A percentile compares a stretch with the other conserved stretches of the same genome.
phyloP scores from a whole-genome alignment of 2,797 vertebrate genomes.

The Malurus splendens region DNA sequence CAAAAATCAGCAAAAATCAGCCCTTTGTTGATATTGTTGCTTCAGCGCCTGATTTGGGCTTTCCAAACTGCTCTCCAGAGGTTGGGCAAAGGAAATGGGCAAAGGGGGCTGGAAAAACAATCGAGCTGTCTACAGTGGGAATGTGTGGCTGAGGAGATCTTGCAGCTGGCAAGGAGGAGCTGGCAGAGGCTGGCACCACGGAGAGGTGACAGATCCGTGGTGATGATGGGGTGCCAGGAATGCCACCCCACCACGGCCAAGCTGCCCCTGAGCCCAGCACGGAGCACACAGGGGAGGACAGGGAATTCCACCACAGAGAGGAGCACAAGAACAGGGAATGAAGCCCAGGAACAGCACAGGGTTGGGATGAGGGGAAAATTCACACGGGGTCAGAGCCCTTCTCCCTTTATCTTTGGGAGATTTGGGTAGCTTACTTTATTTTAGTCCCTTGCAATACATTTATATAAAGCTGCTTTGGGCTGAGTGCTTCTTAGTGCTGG shows the following conservation, averaged over 20 bases:
- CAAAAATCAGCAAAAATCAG: neutral
- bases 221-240: neutral
- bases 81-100: neutral
- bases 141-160: neutral
- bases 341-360: neutral
- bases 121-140: neutral
- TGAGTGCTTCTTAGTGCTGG: conserved; percentile 67
- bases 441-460: conserved; percentile 57
- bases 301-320: neutral
- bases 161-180: neutral
- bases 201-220: neutral
- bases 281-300: neutral
- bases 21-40: neutral
- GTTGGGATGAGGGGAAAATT: neutral
- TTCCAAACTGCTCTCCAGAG: neutral
- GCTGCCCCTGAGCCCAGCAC: neutral
- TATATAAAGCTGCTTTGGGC: conserved; percentile 65
- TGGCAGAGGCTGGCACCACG: neutral
- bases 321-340: neutral
- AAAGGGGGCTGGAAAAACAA: neutral
- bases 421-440: conserved; percentile 63
- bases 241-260: neutral
- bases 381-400: conserved; percentile 25
- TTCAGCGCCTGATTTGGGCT: rapidly evolving
- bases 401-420: conserved; percentile 51